A percentile compares a stretch with the other conserved stretches of the same genome.
Evolutionary conservation across 2,888 invertebrate genomes (phyloP).

Genomic region (Eristalis tenax): DNA sequence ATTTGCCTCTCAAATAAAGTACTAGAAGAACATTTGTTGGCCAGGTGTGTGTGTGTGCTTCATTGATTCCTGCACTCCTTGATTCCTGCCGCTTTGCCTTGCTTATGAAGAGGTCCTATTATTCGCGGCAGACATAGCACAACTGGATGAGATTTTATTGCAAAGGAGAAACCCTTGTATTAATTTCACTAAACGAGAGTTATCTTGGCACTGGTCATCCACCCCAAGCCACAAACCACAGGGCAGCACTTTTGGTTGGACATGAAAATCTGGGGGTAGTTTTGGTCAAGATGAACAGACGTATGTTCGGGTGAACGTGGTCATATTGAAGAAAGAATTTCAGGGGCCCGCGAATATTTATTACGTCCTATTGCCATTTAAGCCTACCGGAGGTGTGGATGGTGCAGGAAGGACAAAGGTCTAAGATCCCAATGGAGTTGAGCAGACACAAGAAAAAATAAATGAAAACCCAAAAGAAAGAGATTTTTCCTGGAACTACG

Average conservation of each 20-base stretch:
- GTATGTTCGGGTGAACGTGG: background rate
- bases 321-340: conserved; percentile 3
- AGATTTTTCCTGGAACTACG: background rate
- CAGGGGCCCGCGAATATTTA: conserved; percentile 44
- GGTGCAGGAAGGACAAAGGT: background rate
- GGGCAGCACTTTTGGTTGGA: conserved; percentile 41
- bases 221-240: background rate
- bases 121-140: conserved; percentile 25
- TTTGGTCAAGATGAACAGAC: background rate
- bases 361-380: conserved; percentile 33
- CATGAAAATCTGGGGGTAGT: conserved; percentile 34
- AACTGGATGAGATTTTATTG: conserved; percentile 58
- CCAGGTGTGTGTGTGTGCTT: conserved; percentile 2
- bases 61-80: background rate
- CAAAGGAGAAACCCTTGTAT: conserved; percentile 48
- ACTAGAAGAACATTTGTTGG: conserved; percentile 35
- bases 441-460: background rate
- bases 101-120: background rate
- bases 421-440: background rate
- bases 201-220: conserved; percentile 7
- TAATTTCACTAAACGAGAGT: conserved; percentile 48
- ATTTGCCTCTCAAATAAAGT: conserved; percentile 67
- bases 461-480: background rate
- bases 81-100: background rate
- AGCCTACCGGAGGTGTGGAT: background rate